Evolutionary conservation across 1,140 invertebrate species (phyloP), one percentile per base, ranked within the genome.

Genomic region (Diorhabda carinulata): DNA sequence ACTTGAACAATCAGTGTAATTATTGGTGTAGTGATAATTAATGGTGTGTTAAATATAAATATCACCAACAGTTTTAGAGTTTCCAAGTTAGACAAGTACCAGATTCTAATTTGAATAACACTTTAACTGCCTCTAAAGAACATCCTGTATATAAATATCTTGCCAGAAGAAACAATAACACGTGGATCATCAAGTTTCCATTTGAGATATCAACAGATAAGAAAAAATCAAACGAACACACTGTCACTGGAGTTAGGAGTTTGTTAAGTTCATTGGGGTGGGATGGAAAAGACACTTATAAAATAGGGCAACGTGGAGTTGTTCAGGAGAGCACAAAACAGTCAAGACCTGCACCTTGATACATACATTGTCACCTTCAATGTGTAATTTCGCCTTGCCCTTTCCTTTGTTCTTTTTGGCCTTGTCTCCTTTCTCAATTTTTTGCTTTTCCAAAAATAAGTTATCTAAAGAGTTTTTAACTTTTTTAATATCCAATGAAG

Each of bases 381-480:
- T 84, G 82, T 89, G 91, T 74, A 93, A 83, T 80, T 91, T 91
- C 2, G 88, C 90, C 80, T 92, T 92, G 69, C 87, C 88, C 80
- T 93, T 93, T 57, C 84, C 82, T 77, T 89, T 89, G 25, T 82
- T 85, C 78, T 92, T 92, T 81, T 91, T 92, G 56, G 84, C 74
- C 75, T 89, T 91, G 43, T 90, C 86, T 41, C 85, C 86, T 81
- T 92, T 91, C 79, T 93, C 89, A 42, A 91, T 81, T 83, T 94
- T 95, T 68, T 89, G 83, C 81, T 95, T 95, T 80, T 95, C 93
- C 72, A 90, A 87, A 73, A 90, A 88, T 70, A 95, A 82, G 80
- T 89, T 91, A 81, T 93, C 92, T 72, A 95, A 82, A 66, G 85
- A 87, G 73, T 88, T 87, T 82, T 93, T 93, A 74, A 95, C 86